Base-by-base conservation (phyloP, 2,888 invertebrate genomes). In the Podabrus alpinus region DNA sequence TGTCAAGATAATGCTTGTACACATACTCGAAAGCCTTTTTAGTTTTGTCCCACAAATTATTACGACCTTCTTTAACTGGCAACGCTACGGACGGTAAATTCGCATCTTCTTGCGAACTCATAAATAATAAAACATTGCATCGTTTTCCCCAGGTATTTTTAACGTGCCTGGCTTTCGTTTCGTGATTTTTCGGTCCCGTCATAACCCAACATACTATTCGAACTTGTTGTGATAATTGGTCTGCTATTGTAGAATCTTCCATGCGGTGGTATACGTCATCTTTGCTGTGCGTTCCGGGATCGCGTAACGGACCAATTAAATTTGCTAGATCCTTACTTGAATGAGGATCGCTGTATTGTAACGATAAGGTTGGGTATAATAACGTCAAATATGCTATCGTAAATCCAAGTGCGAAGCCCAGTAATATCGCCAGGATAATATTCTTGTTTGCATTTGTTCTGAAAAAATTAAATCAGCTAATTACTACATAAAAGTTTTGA, bases 1-100 rank as follows among this genome's bases (percentile, higher is more conserved):
- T 92, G 80, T 97, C 91, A 68, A 92, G 88, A 85, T 97, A 93
- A 84, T 97, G 89, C 80, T 95, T 90, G 84, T 96, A 95, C 15
- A 96, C 92, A 84, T 97, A 96, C 82, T 93, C 92, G 86, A 97
- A 97, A 0, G 97, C 97, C 81, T 93, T 95, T 87, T 97, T 98
- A 0, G 99, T 99, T 89, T 99, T 99, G 2, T 94, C 97, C 99
- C 99, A 99, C 15, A 99, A 89, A 84, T 94, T 92, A 84, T 98
- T 92, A n/a, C 98, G 90, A 0, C 97, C 97, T 86, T 99, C 99
- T 1, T 89, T 86, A 0, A 98, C 95, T 1, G 95, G 93, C 74
- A 99, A 88, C 25, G 94, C 94, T 16, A 99, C 89, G 0, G 96
- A 87, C 0, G 96, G 97, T 70, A 99, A 87, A 19, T 89, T 89